Evolutionary conservation across 2,888 invertebrate species (phyloP).

Genomic region (Drosophila ustulata): DNA sequence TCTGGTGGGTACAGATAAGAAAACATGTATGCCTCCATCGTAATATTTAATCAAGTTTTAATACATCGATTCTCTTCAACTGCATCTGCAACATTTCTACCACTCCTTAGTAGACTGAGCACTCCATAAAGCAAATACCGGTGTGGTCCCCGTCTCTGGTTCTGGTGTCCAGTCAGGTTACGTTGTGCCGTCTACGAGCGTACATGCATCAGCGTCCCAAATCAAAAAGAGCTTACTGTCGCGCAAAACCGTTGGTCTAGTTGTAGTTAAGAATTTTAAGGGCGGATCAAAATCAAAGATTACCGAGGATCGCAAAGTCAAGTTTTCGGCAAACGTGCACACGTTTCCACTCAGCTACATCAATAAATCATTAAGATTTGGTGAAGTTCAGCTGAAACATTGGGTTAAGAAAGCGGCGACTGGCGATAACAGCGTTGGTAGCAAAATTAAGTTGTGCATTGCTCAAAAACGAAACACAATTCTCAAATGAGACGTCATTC

Average conservation of each 20-base stretch:
- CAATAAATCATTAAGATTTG: conserved; percentile 43
- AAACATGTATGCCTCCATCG: not conserved
- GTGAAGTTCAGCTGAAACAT: conserved; percentile 51
- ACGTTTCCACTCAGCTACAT: conserved; percentile 44
- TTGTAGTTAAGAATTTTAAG: not conserved
- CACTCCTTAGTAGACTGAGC: conserved; percentile 35
- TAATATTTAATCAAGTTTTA: not conserved
- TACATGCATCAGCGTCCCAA: conserved; percentile 13
- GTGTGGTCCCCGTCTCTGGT: conserved; percentile 24
- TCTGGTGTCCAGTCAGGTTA: conserved; percentile 14
- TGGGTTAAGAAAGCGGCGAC: conserved; percentile 43
- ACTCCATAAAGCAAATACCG: conserved; percentile 13
- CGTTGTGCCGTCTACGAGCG: conserved; percentile 12
- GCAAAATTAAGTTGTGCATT: conserved; percentile 21
- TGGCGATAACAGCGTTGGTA: conserved; percentile 11
- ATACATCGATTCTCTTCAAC: conserved; percentile 35
- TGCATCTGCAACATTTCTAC: conserved; percentile 32
- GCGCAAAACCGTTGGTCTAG: conserved; percentile 23
- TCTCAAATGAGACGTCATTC: conserved; percentile 9
- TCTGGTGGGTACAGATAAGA: conserved; percentile 21
- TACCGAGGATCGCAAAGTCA: conserved; percentile 51
- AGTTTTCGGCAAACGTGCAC: conserved; percentile 60
- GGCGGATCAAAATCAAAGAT: conserved; percentile 4
- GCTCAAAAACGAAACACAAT: conserved; percentile 12
- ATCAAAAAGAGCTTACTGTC: conserved; percentile 44